Conservation (phyloP, 2,113 vertebrate genomes). For the Amblyornis subalaris region DNA sequence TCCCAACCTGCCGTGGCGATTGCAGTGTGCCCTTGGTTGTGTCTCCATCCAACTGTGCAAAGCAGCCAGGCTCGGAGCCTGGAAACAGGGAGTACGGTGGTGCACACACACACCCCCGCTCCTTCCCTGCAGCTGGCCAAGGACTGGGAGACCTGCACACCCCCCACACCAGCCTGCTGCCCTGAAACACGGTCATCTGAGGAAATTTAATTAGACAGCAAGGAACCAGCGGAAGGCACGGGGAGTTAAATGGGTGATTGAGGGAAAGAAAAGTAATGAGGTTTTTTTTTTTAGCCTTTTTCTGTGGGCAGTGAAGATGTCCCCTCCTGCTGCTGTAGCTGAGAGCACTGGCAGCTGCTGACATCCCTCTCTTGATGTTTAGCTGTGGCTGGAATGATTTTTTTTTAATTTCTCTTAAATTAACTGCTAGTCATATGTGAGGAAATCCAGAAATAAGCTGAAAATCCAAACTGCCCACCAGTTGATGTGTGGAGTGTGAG, state of each 20-base stretch:
- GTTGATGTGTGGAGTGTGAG: neutral
- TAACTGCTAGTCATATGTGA: neutral
- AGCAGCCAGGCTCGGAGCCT: neutral
- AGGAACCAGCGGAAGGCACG: neutral
- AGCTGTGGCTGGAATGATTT: neutral
- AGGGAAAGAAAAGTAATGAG: neutral
- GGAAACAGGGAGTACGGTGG: neutral
- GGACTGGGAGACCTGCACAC: neutral
- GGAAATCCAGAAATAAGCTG: neutral
- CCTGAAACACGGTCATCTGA: neutral
- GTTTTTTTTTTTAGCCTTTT: neutral
- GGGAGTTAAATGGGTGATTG: neutral
- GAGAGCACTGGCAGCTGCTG: neutral
- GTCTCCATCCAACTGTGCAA: neutral
- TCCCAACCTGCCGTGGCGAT: neutral
- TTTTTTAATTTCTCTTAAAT: neutral
- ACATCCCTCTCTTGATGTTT: neutral
- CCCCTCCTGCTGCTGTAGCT: neutral
- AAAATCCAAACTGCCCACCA: neutral
- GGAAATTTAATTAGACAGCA: neutral
- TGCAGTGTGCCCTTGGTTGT: neutral
- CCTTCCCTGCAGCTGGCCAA: neutral
- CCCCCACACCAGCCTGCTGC: neutral
- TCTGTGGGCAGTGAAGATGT: neutral
- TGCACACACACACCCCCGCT: accelerated